Evolutionary conservation across 1,140 invertebrate genomes (phyloP).

Genomic region (Lasioglossum baleicum): DNA sequence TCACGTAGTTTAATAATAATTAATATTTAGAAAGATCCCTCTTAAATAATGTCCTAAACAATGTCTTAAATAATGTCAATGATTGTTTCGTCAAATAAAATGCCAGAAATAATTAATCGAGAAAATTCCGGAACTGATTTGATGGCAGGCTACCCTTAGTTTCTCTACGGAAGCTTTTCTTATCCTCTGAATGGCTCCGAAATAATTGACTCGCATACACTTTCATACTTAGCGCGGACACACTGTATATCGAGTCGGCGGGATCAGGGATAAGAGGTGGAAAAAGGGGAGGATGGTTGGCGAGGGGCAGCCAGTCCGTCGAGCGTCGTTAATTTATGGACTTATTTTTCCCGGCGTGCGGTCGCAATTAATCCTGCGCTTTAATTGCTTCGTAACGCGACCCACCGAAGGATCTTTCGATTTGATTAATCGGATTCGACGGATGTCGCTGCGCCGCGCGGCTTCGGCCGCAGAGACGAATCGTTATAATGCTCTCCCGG

Average conservation of each 20-base stretch:
- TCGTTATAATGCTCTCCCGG: slow-evolving; percentile 7
- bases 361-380: slow-evolving; percentile 67
- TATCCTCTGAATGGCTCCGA: no score
- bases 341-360: slow-evolving; percentile 68
- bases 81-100: no score
- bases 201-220: no score
- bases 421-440: slow-evolving; percentile 66
- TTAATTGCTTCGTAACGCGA: slow-evolving; percentile 67
- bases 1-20: no score
- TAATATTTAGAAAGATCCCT: no score
- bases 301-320: slow-evolving; percentile 47
- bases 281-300: background rate
- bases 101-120: no score
- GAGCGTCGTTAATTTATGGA: slow-evolving; percentile 70
- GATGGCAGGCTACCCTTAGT: no score
- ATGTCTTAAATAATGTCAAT: no score
- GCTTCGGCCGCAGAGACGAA: slow-evolving; percentile 18
- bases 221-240: no score
- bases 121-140: no score
- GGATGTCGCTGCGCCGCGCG: slow-evolving; percentile 48
- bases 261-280: slow-evolving; percentile 41
- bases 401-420: slow-evolving; percentile 56
- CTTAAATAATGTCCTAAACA: no score
- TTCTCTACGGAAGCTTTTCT: no score
- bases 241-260: slow-evolving; percentile 48